Percentiles rank a stretch among this genome's conserved stretches.
Conservation (phyloP, 2,113 vertebrate species). For the Hemibagrus wyckioides region DNA sequence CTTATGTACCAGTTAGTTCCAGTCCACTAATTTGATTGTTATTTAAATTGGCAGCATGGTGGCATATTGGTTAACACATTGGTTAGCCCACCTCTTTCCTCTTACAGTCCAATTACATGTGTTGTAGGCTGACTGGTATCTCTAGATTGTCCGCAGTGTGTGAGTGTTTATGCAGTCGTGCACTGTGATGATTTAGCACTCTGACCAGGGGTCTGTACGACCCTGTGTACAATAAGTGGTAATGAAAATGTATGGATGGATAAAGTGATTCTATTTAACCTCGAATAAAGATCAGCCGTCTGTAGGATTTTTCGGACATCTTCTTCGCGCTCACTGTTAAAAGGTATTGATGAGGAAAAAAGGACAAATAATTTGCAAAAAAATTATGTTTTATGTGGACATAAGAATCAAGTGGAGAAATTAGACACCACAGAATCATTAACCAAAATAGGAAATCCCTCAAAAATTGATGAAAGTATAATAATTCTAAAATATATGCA, state of each 20-base stretch:
- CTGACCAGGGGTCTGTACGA: too few species aligned
- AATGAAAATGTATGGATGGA: too few species aligned
- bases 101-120: too few species aligned
- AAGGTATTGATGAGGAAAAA: neutral
- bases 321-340: neutral
- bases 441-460: neutral
- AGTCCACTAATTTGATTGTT: neutral
- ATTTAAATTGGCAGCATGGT: neutral
- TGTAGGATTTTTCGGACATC: neutral
- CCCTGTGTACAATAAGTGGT: too few species aligned
- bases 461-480: too few species aligned
- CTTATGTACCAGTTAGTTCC: neutral
- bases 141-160: too few species aligned
- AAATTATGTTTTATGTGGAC: neutral
- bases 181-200: too few species aligned
- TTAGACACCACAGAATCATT: neutral
- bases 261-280: neutral
- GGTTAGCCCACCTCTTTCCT: too few species aligned
- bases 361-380: neutral
- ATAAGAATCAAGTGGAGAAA: neutral
- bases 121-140: too few species aligned
- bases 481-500: too few species aligned
- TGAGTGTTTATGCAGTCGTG: too few species aligned
- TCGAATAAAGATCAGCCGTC: neutral
- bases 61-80: too few species aligned